phyloP scores from a whole-genome alignment of 2,888 invertebrate species.

The Machimus atricapillus region DNA sequence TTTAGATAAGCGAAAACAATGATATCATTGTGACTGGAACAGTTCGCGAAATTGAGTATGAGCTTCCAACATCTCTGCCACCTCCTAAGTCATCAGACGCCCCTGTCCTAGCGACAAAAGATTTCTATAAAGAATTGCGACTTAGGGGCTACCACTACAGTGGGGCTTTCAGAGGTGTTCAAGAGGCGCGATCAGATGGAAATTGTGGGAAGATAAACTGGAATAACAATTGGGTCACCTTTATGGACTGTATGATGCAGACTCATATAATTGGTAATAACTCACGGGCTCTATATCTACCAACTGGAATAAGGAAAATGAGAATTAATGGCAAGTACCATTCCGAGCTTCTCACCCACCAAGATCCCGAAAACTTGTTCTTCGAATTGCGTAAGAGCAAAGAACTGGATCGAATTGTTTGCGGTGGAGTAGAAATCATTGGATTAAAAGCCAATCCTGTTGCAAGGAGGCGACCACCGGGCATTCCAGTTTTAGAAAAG shows the following conservation, averaged over 20 bases:
- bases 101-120: slow-evolving; percentile 65
- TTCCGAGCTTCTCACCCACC: slow-evolving; percentile 63
- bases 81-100: slow-evolving; percentile 50
- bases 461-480: slow-evolving; percentile 71
- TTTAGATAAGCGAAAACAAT: slow-evolving; percentile 72
- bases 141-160: slow-evolving; percentile 74
- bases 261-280: slow-evolving; percentile 75
- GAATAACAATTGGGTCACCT: slow-evolving; percentile 86
- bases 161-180: slow-evolving; percentile 56
- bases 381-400: slow-evolving; percentile 57
- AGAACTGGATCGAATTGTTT: slow-evolving; percentile 61
- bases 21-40: slow-evolving; percentile 75
- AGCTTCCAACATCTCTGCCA: slow-evolving; percentile 47
- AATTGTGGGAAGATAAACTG: slow-evolving; percentile 65
- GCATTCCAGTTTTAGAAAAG: slow-evolving; percentile 79
- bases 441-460: slow-evolving; percentile 81
- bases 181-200: slow-evolving; percentile 57
- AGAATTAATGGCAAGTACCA: slow-evolving; percentile 73
- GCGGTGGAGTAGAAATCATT: slow-evolving; percentile 79
- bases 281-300: slow-evolving; percentile 74
- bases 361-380: slow-evolving; percentile 54
- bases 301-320: slow-evolving; percentile 76
- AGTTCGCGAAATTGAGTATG: slow-evolving; percentile 62
- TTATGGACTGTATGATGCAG: slow-evolving; percentile 90
- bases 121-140: slow-evolving; percentile 74